These are phyloP conservation scores for Drosophila asahinai DNA, from an alignment of 1,140 invertebrate species.

Conservation along the genomic window DNA sequence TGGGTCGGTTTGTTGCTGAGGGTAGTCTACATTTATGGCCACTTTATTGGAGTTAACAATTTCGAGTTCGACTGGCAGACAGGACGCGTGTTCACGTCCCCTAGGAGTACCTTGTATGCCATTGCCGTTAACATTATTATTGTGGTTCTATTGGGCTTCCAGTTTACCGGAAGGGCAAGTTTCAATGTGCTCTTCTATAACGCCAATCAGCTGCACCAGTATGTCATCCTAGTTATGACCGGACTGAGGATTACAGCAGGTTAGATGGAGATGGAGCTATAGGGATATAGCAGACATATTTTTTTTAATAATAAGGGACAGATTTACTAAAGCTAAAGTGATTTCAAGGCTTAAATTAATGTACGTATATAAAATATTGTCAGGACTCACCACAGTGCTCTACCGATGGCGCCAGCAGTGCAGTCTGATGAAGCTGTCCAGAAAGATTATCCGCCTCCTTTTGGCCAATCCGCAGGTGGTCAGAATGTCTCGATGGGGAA, in stretches of 20 bases:
- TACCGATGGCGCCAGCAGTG: constrained; percentile 10
- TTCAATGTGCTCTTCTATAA: background rate
- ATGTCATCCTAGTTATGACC: background rate
- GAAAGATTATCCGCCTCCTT: background rate
- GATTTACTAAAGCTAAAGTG: too few relatives aligned
- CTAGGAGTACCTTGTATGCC: constrained; percentile 12
- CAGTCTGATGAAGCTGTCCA: constrained; percentile 3
- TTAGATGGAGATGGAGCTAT: background rate
- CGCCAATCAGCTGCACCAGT: constrained; percentile 1
- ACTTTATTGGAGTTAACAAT: constrained; percentile 19
- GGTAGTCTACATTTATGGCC: background rate
- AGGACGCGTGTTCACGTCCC: constrained; percentile 6
- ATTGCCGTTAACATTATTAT: background rate
- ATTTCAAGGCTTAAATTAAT: background rate
- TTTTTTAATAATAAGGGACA: too few relatives aligned
- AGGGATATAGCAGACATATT: too few relatives aligned
- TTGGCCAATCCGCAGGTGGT: background rate
- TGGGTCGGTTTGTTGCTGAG: constrained; percentile 18
- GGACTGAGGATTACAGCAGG: constrained; percentile 1
- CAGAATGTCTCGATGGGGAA: background rate
- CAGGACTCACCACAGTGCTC: background rate
- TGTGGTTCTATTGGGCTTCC: background rate
- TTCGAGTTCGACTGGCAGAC: constrained; percentile 23
- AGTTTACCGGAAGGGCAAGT: background rate
- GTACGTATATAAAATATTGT: background rate